Evolutionary conservation across 2,797 vertebrate species (phyloP), one percentile per base, ranked within the genome.

Genomic region (Sebastes trivittatus): DNA sequence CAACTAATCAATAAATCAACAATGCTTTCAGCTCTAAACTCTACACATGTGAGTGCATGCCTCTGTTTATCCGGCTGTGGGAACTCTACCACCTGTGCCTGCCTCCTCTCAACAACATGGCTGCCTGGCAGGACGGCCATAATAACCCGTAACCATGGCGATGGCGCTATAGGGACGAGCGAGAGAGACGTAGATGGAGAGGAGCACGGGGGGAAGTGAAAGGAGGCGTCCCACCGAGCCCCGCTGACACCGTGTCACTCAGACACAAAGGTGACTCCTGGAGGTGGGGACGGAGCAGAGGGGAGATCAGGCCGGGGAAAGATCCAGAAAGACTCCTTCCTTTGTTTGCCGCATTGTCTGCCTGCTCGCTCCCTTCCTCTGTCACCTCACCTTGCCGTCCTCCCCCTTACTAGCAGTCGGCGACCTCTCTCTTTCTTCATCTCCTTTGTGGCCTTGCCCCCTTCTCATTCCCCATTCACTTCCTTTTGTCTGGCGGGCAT

Each of bases 191-290:
- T 74, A 71, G 82, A 85, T 25, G 65, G 70, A 64, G 63, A 54
- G 75, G 32, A 68, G 42, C 42, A 42, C 1, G 36, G 54, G 34
- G 5, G 34, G 22, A 27, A 77, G 88, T 85, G 86, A 91, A 87
- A 88, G 89, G 84, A 87, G 93, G 89, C 82, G 34, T 84, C 93
- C 91, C 72, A 36, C 93, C 88, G 93, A 78, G 91, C 69, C 34
- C 34, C 16, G 72, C 88, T 75, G 91, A 91, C 92, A 91, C 67
- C 6, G 1, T 86, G 90, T 92, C 88, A 89, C 76, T 92, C 87
- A 85, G 82, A 88, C 80, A 94, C 94, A 94, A 94, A 95, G 93
- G 92, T 95, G 91, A 92, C 89, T 89, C 82, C 83, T 68, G 80
- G 91, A 93, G 92, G 90, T 88, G 88, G 89, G 61, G 82, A 86